Base-by-base conservation (phyloP, 2,113 vertebrate species). In the Rhinolophus sinicus region DNA sequence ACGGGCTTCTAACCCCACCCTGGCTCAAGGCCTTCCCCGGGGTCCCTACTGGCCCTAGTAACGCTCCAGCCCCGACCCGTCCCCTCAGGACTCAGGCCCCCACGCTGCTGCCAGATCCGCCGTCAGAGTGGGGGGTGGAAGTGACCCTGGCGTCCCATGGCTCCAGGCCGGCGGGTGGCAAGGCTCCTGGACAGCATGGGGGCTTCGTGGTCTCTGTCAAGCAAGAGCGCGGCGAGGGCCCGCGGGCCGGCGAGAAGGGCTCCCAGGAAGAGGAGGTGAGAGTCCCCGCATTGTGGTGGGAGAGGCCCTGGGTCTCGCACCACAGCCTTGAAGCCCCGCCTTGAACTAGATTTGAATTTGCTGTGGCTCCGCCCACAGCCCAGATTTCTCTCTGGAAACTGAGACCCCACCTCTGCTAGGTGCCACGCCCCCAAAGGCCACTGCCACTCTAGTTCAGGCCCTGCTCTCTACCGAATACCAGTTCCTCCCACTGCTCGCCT, bases 191-290 rank as follows among this genome's bases (percentile, higher is more conserved):
- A 64, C 99, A 98, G 30, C 98, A 98, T 11, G 98, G 98, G 1
- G 98, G 90, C 96, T 99, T 99, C 93, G 81, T 99, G 96, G 98
- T 98, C 93, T 83, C 99, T 19, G 94, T 99, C 94, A 99, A 99
- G 70, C 99, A 99, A 94, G 99, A 99, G 95, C 99, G 99, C 35
- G 89, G 98, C 5, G 98, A 99, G 65, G 94, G 77, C 0, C 96
- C 96, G 0, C 97, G 98, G 30, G 21, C 96, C 0, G 97, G 98
- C 0, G 99, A 99, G 91, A 99, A 99, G 89, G 97, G 97, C 0
- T 90, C 98, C 0, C 83, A 97, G 0, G 99, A 99, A 88, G 99
- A 99, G 84, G 99, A 99, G 98, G 99, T 99, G 97, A 99, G 98
- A 28, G 47, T 7, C 30, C 35, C 77, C 1, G 83, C 16, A 16